phyloP scores from a whole-genome alignment of 2,888 invertebrate genomes.

The Protodeltote pygarga region DNA sequence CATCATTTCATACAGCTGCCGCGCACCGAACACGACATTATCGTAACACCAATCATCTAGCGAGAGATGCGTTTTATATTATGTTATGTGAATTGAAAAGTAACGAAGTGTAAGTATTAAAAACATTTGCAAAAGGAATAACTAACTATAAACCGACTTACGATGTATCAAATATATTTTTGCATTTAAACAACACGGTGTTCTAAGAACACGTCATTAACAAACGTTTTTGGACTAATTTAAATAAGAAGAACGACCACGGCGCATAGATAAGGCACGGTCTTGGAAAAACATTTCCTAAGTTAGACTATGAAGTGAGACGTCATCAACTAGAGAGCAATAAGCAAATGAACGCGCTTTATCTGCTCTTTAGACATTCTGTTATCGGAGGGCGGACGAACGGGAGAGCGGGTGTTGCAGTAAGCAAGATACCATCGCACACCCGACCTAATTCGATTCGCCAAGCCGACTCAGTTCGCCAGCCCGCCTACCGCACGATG shows the following conservation, averaged over 20 bases:
- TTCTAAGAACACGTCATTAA: conserved; percentile 54
- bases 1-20: conserved; percentile 51
- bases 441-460: conserved; percentile 81
- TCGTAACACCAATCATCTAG: conserved; percentile 51
- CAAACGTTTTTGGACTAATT: conserved; percentile 57
- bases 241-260: conserved; percentile 55
- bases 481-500: conserved; percentile 49
- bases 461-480: conserved; percentile 56
- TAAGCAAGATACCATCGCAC: conserved; percentile 72
- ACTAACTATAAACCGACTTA: conserved; percentile 2
- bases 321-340: conserved; percentile 72
- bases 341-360: conserved; percentile 76
- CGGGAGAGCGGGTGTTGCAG: conserved; percentile 65
- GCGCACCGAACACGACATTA: conserved; percentile 51
- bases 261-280: conserved; percentile 70
- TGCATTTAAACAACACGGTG: conserved; percentile 25
- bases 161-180: conserved; percentile 20
- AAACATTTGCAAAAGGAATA: conserved; percentile 11
- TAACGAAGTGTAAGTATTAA: conserved; percentile 17
- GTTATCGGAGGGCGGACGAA: conserved; percentile 66
- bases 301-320: conserved; percentile 65
- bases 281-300: conserved; percentile 70
- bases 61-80: conserved; percentile 41
- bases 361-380: conserved; percentile 71
- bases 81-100: conserved; percentile 32